Conservation (phyloP, 2,888 invertebrate genomes). For the Erebia epiphron region DNA sequence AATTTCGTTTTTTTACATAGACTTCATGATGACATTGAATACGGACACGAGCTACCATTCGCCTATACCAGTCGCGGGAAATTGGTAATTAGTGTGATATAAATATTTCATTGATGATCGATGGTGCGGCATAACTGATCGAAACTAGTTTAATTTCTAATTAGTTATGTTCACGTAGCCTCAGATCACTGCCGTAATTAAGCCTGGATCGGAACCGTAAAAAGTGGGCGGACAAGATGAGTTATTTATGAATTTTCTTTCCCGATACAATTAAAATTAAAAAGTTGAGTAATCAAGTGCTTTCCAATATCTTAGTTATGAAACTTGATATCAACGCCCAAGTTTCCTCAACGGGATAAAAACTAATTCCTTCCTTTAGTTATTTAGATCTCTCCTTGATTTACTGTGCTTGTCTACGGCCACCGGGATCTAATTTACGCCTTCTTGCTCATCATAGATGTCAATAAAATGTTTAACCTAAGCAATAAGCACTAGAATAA, state of each 20-base stretch:
- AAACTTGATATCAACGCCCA: slow-evolving; percentile 8
- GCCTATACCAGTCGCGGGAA: slow-evolving; percentile 33
- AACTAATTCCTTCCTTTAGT: no score
- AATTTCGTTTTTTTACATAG: no score
- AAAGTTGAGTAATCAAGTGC: slow-evolving; percentile 5
- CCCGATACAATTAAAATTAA: slow-evolving; percentile 14
- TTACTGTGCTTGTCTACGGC: no score
- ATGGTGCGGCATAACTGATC: not conserved
- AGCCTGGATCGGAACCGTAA: slow-evolving; percentile 24
- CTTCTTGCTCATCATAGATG: no score
- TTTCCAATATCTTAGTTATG: slow-evolving; percentile 1
- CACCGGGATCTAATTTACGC: no score
- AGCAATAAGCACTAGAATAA: not conserved
- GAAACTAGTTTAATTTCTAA: slow-evolving; percentile 44
- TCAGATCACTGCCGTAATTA: slow-evolving; percentile 29
- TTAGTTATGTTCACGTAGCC: slow-evolving; percentile 43
- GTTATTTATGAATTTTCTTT: slow-evolving; percentile 28
- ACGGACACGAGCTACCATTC: no score
- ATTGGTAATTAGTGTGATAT: slow-evolving; percentile 26
- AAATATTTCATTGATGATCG: slow-evolving; percentile 19
- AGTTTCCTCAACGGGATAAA: not conserved
- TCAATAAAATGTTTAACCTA: no score
- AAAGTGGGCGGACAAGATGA: slow-evolving; percentile 32
- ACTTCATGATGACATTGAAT: no score
- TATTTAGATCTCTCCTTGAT: no score